These are phyloP conservation scores for Henricia sp. DNA, from an alignment of 53 echinoderm and acorn worm genomes.

Conservation along the genomic window DNA sequence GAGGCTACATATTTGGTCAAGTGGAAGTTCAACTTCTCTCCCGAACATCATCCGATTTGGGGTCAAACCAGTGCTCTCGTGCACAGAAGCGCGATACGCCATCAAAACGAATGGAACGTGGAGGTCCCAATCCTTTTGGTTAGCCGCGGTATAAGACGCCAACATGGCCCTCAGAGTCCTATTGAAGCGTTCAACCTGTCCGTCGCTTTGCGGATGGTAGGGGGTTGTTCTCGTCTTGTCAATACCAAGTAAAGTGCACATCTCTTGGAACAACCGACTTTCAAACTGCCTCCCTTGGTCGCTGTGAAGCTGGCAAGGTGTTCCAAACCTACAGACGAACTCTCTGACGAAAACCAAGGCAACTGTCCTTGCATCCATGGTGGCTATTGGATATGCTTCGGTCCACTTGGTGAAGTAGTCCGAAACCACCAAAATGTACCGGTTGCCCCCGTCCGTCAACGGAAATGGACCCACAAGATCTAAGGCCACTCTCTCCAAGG, in stretches of 20 bases:
- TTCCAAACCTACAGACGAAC: slow-evolving; percentile 49
- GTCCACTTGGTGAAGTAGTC: slow-evolving; percentile 75
- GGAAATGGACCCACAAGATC: slow-evolving; percentile 58
- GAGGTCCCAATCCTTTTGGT: slow-evolving; percentile 60
- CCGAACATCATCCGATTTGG: slow-evolving; percentile 53
- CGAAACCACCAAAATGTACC: slow-evolving; percentile 43
- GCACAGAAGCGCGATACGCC: slow-evolving; percentile 55
- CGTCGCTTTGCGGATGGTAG: slow-evolving; percentile 61
- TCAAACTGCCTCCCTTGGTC: slow-evolving; percentile 62
- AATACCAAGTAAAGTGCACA: slow-evolving; percentile 44
- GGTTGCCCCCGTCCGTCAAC: slow-evolving; percentile 24
- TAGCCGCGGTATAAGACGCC: slow-evolving; percentile 9
- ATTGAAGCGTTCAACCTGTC: slow-evolving; percentile 57
- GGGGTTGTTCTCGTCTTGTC: slow-evolving; percentile 56
- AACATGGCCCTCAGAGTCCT: slow-evolving; percentile 55
- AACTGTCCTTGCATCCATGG: slow-evolving; percentile 46
- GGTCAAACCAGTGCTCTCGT: slow-evolving; percentile 31
- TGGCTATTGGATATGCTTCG: slow-evolving; percentile 52
- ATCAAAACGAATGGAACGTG: slow-evolving; percentile 56
- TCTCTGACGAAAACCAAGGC: slow-evolving; percentile 43
- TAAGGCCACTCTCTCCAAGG: too few relatives aligned
- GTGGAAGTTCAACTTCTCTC: slow-evolving; percentile 30
- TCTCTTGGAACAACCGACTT: slow-evolving; percentile 29
- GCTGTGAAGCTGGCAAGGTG: slow-evolving; percentile 45
- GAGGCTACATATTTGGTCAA: slow-evolving; percentile 29